phyloP scores from a whole-genome alignment of 2,797 vertebrate species.

The Sciurus vulgaris region DNA sequence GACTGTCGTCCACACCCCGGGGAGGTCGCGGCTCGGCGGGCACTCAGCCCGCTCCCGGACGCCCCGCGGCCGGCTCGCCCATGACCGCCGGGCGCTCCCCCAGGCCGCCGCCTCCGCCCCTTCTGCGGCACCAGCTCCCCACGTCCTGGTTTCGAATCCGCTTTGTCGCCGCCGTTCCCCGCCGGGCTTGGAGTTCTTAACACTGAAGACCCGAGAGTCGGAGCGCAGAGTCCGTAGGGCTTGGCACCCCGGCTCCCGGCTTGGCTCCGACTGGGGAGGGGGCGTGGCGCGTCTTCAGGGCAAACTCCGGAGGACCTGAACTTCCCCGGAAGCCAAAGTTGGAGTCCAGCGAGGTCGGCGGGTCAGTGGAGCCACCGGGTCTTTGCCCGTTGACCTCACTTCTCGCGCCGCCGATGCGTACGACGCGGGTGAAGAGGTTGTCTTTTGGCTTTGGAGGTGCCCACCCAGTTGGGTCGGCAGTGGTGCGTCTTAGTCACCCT shows the following conservation, averaged over 20 bases:
- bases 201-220: neutral
- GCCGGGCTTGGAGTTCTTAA: neutral
- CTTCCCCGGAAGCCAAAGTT: neutral
- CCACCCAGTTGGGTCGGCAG: neutral
- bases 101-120: neutral
- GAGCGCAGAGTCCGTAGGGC: neutral
- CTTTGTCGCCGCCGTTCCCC: neutral
- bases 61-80: neutral
- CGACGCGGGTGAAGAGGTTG: neutral
- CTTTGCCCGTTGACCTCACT: neutral
- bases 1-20: neutral
- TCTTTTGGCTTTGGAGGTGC: neutral
- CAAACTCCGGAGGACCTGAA: neutral
- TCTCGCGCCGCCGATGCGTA: neutral
- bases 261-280: neutral
- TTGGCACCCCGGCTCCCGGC: neutral
- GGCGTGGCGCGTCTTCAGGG: conserved; percentile 56
- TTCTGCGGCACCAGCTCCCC: conserved; percentile 7
- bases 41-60: conserved; percentile 38
- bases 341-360: neutral
- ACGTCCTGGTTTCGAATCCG: conserved; percentile 78
- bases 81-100: conserved; percentile 41
- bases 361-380: neutral
- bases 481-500: neutral
- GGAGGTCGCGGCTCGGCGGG: neutral